Evolutionary conservation across 2,113 vertebrate genomes (phyloP).

Genomic region (Oncorhynchus keta): DNA sequence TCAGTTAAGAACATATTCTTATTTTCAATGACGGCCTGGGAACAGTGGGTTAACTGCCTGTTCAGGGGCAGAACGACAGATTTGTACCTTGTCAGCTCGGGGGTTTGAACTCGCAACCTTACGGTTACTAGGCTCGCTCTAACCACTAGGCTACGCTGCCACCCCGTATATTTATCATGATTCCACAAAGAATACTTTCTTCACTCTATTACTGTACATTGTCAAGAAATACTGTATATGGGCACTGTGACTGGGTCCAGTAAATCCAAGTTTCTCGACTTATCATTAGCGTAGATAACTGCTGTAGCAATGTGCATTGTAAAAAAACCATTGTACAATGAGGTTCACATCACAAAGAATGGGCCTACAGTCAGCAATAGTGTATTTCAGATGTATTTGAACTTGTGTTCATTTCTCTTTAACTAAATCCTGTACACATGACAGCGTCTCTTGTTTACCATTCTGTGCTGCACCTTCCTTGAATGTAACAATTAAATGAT

Average conservation of each 20-base stretch:
- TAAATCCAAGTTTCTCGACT: conserved; percentile 24
- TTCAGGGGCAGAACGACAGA: no score
- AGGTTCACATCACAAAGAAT: conserved; percentile 30
- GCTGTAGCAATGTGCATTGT: conserved; percentile 33
- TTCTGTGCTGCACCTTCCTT: conserved; percentile 32
- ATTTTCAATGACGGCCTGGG: no score
- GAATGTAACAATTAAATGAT: conserved; percentile 7
- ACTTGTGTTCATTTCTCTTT: conserved; percentile 63
- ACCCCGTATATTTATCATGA: conserved; percentile 49
- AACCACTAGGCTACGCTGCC: no score
- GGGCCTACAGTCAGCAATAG: conserved; percentile 56
- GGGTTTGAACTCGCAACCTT: no score
- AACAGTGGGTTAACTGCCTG: no score
- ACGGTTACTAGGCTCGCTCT: no score
- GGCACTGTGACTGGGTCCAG: conserved; percentile 32
- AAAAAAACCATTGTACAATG: conserved; percentile 40
- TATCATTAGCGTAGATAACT: conserved; percentile 31
- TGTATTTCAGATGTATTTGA: conserved; percentile 37
- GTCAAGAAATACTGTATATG: conserved; percentile 13
- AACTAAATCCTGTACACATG: background rate
- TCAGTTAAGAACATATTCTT: no score
- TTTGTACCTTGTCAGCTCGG: no score
- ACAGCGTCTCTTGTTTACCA: conserved; percentile 25
- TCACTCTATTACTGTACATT: background rate
- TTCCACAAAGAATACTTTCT: conserved; percentile 6